Evolutionary conservation across 2,113 vertebrate species (phyloP), one percentile per base, ranked within the genome.

Genomic region (Ia io): DNA sequence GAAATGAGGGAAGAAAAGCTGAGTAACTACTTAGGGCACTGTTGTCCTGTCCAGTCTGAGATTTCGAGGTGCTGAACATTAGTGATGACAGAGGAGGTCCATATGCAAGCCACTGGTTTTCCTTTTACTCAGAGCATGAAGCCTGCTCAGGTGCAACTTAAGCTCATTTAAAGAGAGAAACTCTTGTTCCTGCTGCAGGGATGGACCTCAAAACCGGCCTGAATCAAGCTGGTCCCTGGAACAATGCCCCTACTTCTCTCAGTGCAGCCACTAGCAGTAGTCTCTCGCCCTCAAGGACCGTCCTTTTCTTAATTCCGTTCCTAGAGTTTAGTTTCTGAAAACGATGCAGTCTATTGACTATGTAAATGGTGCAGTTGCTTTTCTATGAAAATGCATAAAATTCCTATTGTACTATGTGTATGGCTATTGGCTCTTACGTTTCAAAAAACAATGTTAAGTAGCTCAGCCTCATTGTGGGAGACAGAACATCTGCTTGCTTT

Each of bases 401-500:
- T 93, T 91, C 25, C 56, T 86, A 30, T 79, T 80, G 65, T 44
- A 79, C 49, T 65, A 6, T 78, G 22, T 40, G 35, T 73, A 53
- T 28, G 84, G 65, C 77, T 74, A 13, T 65, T 90, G 73, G 40
- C 13, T 87, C 44, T 93, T 42, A n/a, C 10, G 17, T n/a, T 67
- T 17, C 5, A 1, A 4, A 22, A 30, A 20, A 65, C 49, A 74
- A 42, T 47, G 6, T n/a, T n/a, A 92, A 84, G 59, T 47, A 87
- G 53, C 74, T 94, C 12, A 0, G 23, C 76, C 17, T 30, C 76
- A 56, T 53, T 82, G 35, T 94, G 84, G 49, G 71, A 96, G 42
- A 88, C 42, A 74, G 82, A 84, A 89, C 67, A 74, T 88, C 80
- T 94, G 88, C 79, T 95, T 94, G 74, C 42, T 91, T 76, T 82